These are phyloP conservation scores for Orycteropus afer DNA, from an alignment of 2,113 vertebrate genomes.

Conservation along the genomic window DNA sequence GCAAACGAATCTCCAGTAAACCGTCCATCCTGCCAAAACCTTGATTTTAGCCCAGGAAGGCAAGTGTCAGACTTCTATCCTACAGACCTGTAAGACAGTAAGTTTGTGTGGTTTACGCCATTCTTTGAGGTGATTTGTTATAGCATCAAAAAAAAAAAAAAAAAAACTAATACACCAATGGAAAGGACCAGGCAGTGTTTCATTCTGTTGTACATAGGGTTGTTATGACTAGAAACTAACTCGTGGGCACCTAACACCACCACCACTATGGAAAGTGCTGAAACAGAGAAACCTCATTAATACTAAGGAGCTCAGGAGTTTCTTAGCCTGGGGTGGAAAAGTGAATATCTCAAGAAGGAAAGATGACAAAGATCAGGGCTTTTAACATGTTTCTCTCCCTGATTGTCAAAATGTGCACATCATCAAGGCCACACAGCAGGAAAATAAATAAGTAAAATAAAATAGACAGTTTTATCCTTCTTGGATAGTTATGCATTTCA, in stretches of 20 bases:
- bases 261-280: neutral
- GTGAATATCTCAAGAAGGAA: neutral
- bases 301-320: neutral
- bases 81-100: neutral
- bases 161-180: neutral
- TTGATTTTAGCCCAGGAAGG: neutral
- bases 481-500: neutral
- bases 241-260: too few relatives aligned
- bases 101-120: neutral
- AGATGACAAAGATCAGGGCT: neutral
- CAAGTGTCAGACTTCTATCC: neutral
- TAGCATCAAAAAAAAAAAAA: neutral
- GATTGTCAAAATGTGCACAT: neutral
- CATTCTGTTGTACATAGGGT: too few relatives aligned
- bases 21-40: neutral
- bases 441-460: neutral
- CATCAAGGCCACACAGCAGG: neutral
- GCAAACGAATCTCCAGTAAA: neutral
- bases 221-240: too few relatives aligned
- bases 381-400: neutral
- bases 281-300: neutral
- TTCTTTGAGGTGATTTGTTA: neutral
- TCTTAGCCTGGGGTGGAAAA: neutral
- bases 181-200: too few relatives aligned
- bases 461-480: neutral